Percentiles rank a stretch among this genome's conserved stretches.
Conservation (phyloP, 2,113 vertebrate species). For the Tonatia bakeri region DNA sequence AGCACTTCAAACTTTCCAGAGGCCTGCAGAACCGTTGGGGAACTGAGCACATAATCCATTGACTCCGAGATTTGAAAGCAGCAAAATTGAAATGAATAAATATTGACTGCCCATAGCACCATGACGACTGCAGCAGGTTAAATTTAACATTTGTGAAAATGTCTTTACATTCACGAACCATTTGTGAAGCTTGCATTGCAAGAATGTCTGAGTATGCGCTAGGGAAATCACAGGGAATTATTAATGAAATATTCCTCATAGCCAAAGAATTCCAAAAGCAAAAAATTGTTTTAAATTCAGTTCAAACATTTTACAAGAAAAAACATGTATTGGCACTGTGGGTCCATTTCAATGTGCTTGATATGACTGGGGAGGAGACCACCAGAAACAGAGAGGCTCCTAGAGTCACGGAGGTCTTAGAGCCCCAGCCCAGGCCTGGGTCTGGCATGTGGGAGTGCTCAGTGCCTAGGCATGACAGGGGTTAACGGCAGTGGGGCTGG, state of each 20-base stretch:
- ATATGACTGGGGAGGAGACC: neutral
- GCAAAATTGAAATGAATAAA: neutral
- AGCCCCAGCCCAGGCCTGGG: neutral
- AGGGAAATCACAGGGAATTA: neutral
- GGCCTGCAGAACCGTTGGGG: neutral
- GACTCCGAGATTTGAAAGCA: neutral
- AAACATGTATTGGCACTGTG: neutral
- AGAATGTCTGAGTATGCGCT: neutral
- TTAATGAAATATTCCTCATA: neutral
- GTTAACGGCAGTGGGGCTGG: neutral
- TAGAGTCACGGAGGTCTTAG: neutral
- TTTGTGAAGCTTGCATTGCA: neutral
- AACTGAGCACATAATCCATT: neutral
- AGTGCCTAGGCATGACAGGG: accelerated
- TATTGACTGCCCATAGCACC: no score
- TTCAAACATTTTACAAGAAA: neutral
- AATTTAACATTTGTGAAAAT: neutral
- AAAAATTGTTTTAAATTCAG: neutral
- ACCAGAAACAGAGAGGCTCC: neutral
- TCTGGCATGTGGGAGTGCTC: neutral
- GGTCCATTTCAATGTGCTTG: neutral
- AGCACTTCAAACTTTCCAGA: neutral
- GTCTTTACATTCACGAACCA: neutral
- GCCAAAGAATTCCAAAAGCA: neutral
- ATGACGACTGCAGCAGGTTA: neutral